Evolutionary conservation across 2,113 vertebrate genomes (phyloP), one percentile per base, ranked within the genome.

Genomic region (Isurus oxyrinchus): DNA sequence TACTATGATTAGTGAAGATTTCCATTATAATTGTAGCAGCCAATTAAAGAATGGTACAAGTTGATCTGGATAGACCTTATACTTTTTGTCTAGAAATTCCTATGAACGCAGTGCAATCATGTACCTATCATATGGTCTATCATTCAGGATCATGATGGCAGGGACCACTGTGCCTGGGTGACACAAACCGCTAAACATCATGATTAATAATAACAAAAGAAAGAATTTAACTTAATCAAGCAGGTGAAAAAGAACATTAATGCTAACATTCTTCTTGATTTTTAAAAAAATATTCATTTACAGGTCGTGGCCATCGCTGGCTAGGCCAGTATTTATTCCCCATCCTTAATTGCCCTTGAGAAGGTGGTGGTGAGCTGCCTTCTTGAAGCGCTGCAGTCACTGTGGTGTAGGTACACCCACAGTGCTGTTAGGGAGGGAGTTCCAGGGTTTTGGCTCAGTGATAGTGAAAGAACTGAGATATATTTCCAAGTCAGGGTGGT

Each of bases 181-280:
- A 94, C 59, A 10, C 61, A 94, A 93, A 61, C 35, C 5, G 2
- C 59, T 94, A 66, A 94, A 63, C 90, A 94, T 94, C 59, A 63
- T 40, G 90, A 94, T 94, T 94, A 94, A 94, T 93, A 61, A 93
- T 16, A 61, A 93, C 63, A 63, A 4, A 23, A 93, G 90, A 40
- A 93, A 63, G 35, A 93, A 93, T 93, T 63, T 35, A 63, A 63
- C 14, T n/a, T 13, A 63, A 63, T 93, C 0, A 93, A 93, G 31
- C 31, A 14, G 59, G 59, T 35, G 57, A 40, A 93, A 63, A 3
- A 5, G 5, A 63, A 63, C n/a, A 40, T 63, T n/a, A n/a, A 40
- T 93, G 90, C 14, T 93, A 63, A 59, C 57, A 21, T 93, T 63
- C 90, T 63, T 88, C 49, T 49, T 49, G 44, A 49, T 49, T 49